phyloP scores from a whole-genome alignment of 2,113 vertebrate genomes.

The Nannospalax galili region DNA sequence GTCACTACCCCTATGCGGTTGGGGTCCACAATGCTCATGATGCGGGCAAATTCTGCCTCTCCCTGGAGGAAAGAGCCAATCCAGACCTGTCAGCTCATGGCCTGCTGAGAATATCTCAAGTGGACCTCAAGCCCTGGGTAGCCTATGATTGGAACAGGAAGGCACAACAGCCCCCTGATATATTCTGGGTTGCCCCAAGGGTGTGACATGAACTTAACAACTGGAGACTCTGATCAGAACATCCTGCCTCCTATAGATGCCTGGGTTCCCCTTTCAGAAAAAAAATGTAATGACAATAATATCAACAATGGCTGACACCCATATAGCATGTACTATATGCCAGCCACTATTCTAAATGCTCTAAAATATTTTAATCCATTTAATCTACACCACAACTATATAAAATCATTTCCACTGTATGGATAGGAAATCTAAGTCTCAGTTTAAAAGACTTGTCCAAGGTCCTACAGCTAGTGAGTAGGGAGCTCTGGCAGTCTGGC shows the following conservation, averaged over 20 bases:
- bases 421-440: neutral
- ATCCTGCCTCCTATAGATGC: neutral
- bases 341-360: neutral
- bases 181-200: neutral
- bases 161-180: neutral
- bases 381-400: neutral
- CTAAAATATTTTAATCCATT: neutral
- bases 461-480: neutral
- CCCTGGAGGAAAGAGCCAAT: slow-evolving; percentile 88
- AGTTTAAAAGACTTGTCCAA: neutral
- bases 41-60: slow-evolving; percentile 97
- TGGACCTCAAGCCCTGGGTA: neutral
- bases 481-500: neutral
- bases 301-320: neutral
- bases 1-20: slow-evolving; percentile 96
- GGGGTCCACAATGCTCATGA: slow-evolving; percentile 99
- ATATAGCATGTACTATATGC: fast-evolving
- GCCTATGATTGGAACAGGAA: neutral
- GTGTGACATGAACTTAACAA: neutral
- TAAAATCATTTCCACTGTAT: neutral
- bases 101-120: neutral
- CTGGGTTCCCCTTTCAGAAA: neutral
- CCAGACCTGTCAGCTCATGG: slow-evolving; percentile 34
- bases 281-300: fast-evolving
- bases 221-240: neutral